These are phyloP conservation scores for Xestia sexstrigata DNA, from an alignment of 2,888 invertebrate species.

Conservation along the genomic window DNA sequence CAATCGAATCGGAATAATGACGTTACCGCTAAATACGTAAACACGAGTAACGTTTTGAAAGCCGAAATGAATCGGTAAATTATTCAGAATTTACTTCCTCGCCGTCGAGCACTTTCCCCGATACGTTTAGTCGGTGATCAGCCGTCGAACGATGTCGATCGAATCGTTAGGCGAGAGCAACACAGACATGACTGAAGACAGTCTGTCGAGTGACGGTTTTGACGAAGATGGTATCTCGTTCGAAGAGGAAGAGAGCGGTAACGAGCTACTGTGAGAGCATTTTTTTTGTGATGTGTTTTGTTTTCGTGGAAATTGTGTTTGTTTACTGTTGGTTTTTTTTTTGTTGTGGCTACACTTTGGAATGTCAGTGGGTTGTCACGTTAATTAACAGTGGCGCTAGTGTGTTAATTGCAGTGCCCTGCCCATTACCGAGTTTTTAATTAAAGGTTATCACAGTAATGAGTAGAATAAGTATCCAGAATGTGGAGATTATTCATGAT, in stretches of 20 bases:
- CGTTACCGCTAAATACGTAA: conserved; percentile 63
- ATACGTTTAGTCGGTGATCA: conserved; percentile 75
- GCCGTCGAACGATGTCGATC: conserved; percentile 75
- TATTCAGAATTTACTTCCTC: conserved; percentile 74
- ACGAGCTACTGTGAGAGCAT: conserved; percentile 76
- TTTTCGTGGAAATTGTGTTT: conserved; percentile 59
- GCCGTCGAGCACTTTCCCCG: conserved; percentile 68
- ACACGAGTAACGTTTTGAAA: conserved; percentile 68
- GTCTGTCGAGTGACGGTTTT: conserved; percentile 75
- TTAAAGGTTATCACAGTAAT: conserved; percentile 23
- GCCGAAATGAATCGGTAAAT: conserved; percentile 72
- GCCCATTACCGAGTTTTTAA: conserved; percentile 2
- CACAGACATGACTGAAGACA: conserved; percentile 82
- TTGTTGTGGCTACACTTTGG: conserved; percentile 48
- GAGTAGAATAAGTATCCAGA: background rate
- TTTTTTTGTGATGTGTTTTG: conserved; percentile 60
- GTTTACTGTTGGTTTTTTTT: conserved; percentile 43
- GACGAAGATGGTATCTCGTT: conserved; percentile 48
- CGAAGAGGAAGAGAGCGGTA: conserved; percentile 66
- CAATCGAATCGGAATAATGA: conserved; percentile 55
- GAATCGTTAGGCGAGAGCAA: conserved; percentile 66
- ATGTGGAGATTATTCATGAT: background rate
- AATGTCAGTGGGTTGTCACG: conserved; percentile 56
- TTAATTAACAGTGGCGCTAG: conserved; percentile 43
- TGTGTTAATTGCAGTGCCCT: conserved; percentile 37